Evolutionary conservation across 2,113 vertebrate species (phyloP), one percentile per base, ranked within the genome.

Genomic region (Falco punctatus): DNA sequence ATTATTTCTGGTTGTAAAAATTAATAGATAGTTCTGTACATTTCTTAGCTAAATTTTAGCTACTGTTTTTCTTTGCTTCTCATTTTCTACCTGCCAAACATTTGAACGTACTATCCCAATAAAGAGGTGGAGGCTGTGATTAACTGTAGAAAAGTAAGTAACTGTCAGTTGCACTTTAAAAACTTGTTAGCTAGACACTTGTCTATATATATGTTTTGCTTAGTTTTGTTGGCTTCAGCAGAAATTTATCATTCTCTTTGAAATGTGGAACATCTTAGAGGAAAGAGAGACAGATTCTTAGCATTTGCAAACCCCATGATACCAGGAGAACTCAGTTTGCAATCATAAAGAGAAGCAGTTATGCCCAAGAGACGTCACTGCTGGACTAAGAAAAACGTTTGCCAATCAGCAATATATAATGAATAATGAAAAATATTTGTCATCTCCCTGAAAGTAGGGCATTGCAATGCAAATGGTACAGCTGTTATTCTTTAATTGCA

Each of bases 351-450:
- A 98, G 97, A 95, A 97, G 92, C 89, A 96, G 92, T 54, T 46
- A 30, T 95, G 73, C 96, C 98, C 97, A 95, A 92, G 95, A 97
- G 96, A 83, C 71, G 82, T 95, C 90, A 66, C 84, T 96, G 11
- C 69, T 97, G 86, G 92, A 97, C 96, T 92, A 58, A 73, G 94
- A 88, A 81, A 88, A 92, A 85, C 93, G 62, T 90, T 96, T 97
- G 78, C 95, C 96, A 97, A 93, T 83, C 83, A 94, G 64, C 95
- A 98, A 64, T 95, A 84, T 97, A 94, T 95, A 91, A 97, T 98
- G 94, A 86, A 94, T 97, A 95, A 98, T 98, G 97, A 98, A 97
- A 97, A 94, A 65, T 97, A 97, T 98, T 98, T 98, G 97, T 97
- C 85, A 94, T 98, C 87, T 72, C 67, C 86, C 21, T 0, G 2